Evolutionary conservation across 2,113 vertebrate genomes (phyloP), one percentile per base, ranked within the genome.

Genomic region (Halcyon senegalensis): DNA sequence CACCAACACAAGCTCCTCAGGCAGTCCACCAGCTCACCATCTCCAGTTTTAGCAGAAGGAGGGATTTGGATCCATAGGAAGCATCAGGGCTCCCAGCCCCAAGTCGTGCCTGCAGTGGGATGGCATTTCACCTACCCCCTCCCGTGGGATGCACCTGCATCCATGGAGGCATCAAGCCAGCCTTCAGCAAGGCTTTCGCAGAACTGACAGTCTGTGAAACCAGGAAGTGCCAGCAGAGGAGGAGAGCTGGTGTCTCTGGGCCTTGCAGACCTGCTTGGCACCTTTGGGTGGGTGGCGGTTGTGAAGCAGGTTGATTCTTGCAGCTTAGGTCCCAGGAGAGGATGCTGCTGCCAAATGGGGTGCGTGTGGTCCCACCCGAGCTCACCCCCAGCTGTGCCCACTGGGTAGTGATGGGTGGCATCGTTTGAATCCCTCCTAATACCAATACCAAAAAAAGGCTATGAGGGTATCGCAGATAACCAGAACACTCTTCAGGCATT

Each of bases 341-440:
- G 51, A 35, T 46, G 55, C 28, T 41, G 44, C 44, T 88, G 75
- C 64, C 0, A 0, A 0, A 0, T 41, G 35, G 18, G 41, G 19
- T 90, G 39, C 68, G 39, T 43, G 73, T 2, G 2, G 51, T 56
- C 55, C 46, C 55, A 39, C 25, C 43, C 76, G 64, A n/a, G 3
- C 24, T 59, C 46, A 13, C 30, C 41, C 2, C 4, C 12, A 35
- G 56, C 76, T 70, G 55, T 7, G 4, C 63, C 76, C 12, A 1
- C 19, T 19, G 53, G 10, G 31, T 46, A 37, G 30, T 67, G 73
- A 68, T 63, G 33, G 37, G 33, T 62, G 59, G 27, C 69, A 60
- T 46, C 0, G 0, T 60, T 91, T 11, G 7, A 69, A 75, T 89
- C 73, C 43, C 13, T 74, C 56, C 17, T 62, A 24, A 27, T 55